These are phyloP conservation scores for Spermophilus dauricus DNA, from an alignment of 2,113 vertebrate genomes.

Conservation along the genomic window DNA sequence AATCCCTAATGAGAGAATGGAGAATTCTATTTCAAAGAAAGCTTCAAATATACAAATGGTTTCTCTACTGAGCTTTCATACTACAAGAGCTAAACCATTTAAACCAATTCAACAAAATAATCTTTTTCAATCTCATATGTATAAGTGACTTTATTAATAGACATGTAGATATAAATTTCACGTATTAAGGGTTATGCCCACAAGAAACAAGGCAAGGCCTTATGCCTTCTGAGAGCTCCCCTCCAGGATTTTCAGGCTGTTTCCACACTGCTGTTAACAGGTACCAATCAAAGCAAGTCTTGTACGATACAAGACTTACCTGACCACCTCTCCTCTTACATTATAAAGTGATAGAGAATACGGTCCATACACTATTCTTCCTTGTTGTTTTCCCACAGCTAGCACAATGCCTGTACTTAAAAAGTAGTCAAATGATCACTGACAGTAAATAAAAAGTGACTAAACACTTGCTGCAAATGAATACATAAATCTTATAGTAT, in stretches of 20 bases:
- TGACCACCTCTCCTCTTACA: background rate
- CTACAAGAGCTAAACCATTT: conserved; percentile 41
- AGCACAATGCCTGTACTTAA: background rate
- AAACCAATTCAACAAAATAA: conserved; percentile 30
- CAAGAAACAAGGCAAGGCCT: conserved; percentile 12
- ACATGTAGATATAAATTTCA: background rate
- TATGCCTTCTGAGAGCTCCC: background rate
- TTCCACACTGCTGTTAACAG: background rate
- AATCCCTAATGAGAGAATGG: background rate
- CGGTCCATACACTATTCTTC: background rate
- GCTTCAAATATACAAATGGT: conserved; percentile 13
- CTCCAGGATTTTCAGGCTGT: background rate
- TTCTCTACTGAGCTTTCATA: conserved; percentile 16
- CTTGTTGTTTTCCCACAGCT: background rate
- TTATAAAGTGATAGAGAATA: background rate
- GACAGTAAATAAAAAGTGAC: background rate
- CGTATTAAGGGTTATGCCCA: background rate
- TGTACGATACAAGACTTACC: background rate
- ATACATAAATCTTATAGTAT: background rate
- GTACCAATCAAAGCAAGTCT: conserved; percentile 13
- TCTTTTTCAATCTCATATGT: conserved; percentile 23
- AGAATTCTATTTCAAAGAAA: conserved; percentile 35
- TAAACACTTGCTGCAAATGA: background rate
- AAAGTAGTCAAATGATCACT: background rate
- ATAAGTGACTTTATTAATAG: conserved; percentile 32